phyloP scores from a whole-genome alignment of 2,888 invertebrate genomes.

The Prosapia bicincta region DNA sequence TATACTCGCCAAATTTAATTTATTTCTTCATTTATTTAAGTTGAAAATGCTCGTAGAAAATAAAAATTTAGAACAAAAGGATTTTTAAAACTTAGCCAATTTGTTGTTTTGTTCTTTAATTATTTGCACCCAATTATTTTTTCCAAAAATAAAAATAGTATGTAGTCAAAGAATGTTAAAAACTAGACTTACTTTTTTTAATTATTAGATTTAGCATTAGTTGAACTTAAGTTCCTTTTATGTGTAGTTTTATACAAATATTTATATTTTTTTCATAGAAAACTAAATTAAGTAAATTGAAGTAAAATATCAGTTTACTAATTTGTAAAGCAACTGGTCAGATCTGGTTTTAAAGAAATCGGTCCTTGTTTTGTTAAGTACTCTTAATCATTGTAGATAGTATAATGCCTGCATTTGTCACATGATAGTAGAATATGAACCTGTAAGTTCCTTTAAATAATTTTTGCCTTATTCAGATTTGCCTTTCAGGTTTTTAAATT shows the following conservation, averaged over 20 bases:
- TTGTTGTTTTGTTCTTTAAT: not conserved
- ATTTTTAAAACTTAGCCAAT: too few relatives aligned
- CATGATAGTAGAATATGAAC: not conserved
- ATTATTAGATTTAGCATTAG: not conserved
- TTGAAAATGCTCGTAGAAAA: too few relatives aligned
- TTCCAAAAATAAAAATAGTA: not conserved
- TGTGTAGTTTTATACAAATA: not conserved
- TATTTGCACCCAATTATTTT: not conserved
- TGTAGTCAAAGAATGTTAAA: not conserved
- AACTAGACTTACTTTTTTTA: not conserved
- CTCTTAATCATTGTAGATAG: not conserved
- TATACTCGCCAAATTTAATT: too few relatives aligned
- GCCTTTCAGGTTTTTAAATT: constrained; percentile 34
- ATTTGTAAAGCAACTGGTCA: not conserved
- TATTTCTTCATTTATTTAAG: too few relatives aligned
- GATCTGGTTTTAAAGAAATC: not conserved
- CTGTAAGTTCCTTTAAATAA: constrained; percentile 35
- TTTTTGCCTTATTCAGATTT: constrained; percentile 38
- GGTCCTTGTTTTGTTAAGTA: not conserved
- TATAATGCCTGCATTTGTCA: not conserved
- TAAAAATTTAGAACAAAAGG: too few relatives aligned
- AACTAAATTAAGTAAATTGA: not conserved
- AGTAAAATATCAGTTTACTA: not conserved
- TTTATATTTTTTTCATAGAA: not conserved
- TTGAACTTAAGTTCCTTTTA: constrained; percentile 2